A percentile compares a stretch with the other conserved stretches of the same genome.
Evolutionary conservation across 2,888 invertebrate species (phyloP).

Genomic region (Xanthostigma xanthostigma): DNA sequence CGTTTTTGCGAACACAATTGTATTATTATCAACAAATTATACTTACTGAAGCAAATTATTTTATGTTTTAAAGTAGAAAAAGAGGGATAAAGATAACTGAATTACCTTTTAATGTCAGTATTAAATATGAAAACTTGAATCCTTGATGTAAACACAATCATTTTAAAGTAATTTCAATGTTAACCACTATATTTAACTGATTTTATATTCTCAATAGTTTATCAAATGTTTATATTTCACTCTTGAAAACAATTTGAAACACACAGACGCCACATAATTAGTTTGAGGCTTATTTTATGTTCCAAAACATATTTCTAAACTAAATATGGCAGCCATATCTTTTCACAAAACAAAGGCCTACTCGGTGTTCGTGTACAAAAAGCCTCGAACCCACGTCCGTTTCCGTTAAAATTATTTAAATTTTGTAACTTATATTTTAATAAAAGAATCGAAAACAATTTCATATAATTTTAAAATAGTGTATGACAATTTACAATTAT

Average conservation of each 20-base stretch:
- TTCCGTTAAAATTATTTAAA: constrained; percentile 17
- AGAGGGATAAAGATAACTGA: constrained; percentile 8
- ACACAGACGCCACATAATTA: constrained; percentile 21
- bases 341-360: constrained; percentile 61
- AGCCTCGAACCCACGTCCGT: constrained; percentile 28
- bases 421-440: too few relatives aligned
- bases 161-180: constrained; percentile 29
- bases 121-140: constrained; percentile 45
- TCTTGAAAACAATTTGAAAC: constrained; percentile 1
- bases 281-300: constrained; percentile 28
- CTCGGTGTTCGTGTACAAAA: constrained; percentile 27
- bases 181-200: constrained; percentile 22
- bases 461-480: too few relatives aligned
- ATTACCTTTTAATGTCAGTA: constrained; percentile 43
- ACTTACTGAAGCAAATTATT: too few relatives aligned
- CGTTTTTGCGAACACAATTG: too few relatives aligned
- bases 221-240: background rate
- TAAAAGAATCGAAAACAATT: too few relatives aligned
- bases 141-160: constrained; percentile 67
- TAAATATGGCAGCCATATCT: constrained; percentile 78
- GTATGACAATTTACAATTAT: too few relatives aligned
- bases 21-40: too few relatives aligned
- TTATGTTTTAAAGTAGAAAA: too few relatives aligned
- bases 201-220: background rate
- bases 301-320: constrained; percentile 67